Base-by-base conservation (phyloP, 2,888 invertebrate species). In the Bibio marci region DNA sequence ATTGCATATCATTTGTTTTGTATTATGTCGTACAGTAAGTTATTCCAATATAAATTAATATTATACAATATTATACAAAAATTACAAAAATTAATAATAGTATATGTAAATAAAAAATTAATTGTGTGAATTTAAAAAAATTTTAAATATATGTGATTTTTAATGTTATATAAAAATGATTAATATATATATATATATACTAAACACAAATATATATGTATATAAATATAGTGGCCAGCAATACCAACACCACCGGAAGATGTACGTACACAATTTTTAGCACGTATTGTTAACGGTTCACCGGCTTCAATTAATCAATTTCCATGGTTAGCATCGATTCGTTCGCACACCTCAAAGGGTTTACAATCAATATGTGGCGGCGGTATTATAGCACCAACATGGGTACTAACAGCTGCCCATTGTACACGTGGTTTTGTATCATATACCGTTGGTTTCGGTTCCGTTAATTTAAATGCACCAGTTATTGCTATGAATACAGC, bases 381-480 rank as follows among this genome's bases (percentile, higher is more conserved):
- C 19, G 40, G 42, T n/a, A 30, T 45, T 7, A 32, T 45, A 3
- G 40, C 43, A 3, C n/a, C 33, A 11, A 36, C 27, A 25, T 45
- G 43, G 43, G 37, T 45, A 17, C 26, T 45, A 30, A 45, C 45
- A 4, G 45, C 45, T 2, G 43, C 36, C 4, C 36, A 36, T 36
- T 36, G 36, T 28, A 28, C 28, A 4, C 17, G 12, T 27, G 27
- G 34, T n/a, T 39, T 40, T 35, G 28, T 34, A 13, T 30, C 43
- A 27, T 30, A 40, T 19, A 37, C 31, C 8, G 25, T 45, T 15
- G 41, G 38, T 22, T 42, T 45, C 12, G 45, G 45, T n/a, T 43
- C 43, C 13, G 39, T 19, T 10, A 35, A 40, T 30, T 26, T 43
- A 14, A 39, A 42, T 37, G 19, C 30, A n/a, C 43, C 41, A 38